A percentile compares a stretch with the other conserved stretches of the same genome.
Conservation (phyloP, 2,797 vertebrate species). For the Mico argentatus region DNA sequence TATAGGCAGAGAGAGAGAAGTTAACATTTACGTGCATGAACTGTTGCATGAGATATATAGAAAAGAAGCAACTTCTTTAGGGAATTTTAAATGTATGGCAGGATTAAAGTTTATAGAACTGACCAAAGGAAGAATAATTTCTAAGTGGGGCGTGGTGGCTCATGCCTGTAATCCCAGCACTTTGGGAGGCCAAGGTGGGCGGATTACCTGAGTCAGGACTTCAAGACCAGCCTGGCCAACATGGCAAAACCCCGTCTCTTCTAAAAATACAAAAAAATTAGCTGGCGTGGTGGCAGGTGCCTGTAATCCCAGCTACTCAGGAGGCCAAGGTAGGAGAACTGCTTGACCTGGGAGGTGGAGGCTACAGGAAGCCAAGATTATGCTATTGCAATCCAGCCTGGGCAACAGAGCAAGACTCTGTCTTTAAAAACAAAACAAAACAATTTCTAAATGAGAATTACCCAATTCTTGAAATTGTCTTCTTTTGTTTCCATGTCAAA, state of each 20-base stretch:
- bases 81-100: not conserved
- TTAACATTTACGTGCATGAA: not conserved
- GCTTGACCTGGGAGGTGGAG: no score
- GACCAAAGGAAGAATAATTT: slow-evolving; percentile 25
- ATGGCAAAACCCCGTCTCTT: not conserved
- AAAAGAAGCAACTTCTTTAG: slow-evolving; percentile 6
- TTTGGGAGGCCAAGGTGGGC: not conserved
- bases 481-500: not conserved
- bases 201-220: not conserved
- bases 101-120: not conserved
- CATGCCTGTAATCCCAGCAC: not conserved
- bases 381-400: no score
- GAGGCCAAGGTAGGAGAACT: no score
- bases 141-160: not conserved
- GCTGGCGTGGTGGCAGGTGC: no score
- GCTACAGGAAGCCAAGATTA: no score
- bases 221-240: not conserved
- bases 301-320: no score
- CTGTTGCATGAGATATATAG: not conserved
- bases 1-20: not conserved
- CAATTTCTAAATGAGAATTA: not conserved
- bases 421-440: no score
- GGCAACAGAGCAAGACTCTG: no score
- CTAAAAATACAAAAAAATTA: no score
- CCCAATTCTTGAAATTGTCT: not conserved